A percentile compares a stretch with the other conserved stretches of the same genome.
These are phyloP conservation scores for Beris chalybata DNA, from an alignment of 2,888 invertebrate species.

Conservation along the genomic window DNA sequence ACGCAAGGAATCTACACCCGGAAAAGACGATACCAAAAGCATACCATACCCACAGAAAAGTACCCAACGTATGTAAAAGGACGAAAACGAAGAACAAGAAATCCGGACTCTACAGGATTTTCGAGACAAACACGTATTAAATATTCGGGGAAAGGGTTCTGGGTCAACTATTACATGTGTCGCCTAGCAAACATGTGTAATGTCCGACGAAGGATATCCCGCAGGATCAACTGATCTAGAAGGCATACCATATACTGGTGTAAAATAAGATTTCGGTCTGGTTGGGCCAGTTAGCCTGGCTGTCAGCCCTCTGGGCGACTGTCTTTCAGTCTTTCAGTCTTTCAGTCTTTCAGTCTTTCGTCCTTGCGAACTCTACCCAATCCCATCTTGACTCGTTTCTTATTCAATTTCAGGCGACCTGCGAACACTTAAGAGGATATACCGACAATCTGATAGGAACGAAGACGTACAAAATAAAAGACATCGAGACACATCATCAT, in stretches of 20 bases:
- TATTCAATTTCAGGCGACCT: conserved; percentile 29
- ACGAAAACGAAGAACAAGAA: conserved; percentile 4
- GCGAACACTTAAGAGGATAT: conserved; percentile 29
- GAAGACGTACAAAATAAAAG: conserved; percentile 16
- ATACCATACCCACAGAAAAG: conserved; percentile 17
- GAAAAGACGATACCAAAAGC: conserved; percentile 37
- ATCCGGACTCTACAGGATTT: neutral
- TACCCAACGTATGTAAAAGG: conserved; percentile 6
- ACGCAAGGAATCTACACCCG: conserved; percentile 34
- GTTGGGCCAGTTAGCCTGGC: too few species aligned
- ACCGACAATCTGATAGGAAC: conserved; percentile 18
- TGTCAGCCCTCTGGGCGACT: too few species aligned
- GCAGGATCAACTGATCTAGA: neutral
- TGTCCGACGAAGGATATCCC: conserved; percentile 11
- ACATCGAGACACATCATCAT: conserved; percentile 23
- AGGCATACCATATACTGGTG: too few species aligned
- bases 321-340: too few species aligned
- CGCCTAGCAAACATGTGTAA: conserved; percentile 22
- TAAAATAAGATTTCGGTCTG: too few species aligned
- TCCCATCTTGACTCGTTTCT: conserved; percentile 24
- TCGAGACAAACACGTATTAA: too few species aligned
- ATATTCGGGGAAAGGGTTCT: too few species aligned
- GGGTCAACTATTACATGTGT: conserved; percentile 15
- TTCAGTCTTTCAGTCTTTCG: too few species aligned
- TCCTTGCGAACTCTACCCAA: too few species aligned